These are phyloP conservation scores for Pogoniulus pusillus DNA, from an alignment of 2,797 vertebrate genomes.

Conservation along the genomic window DNA sequence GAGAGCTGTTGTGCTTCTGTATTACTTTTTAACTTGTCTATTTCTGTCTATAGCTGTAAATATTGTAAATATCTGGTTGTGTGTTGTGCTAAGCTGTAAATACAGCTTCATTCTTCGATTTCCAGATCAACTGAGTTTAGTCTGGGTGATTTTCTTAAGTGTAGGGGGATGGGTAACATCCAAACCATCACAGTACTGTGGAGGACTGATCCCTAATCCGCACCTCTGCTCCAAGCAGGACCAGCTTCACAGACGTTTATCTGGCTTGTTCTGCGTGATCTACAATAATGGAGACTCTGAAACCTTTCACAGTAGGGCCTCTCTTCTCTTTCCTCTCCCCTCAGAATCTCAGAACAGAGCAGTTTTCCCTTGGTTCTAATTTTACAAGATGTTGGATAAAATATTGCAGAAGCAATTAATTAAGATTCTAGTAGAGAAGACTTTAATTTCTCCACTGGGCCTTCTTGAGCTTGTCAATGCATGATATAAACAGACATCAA, in stretches of 20 bases:
- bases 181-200: too few species aligned
- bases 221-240: not conserved
- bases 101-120: too few species aligned
- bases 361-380: not conserved
- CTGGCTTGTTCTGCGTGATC: not conserved
- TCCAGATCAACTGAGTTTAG: too few species aligned
- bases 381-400: not conserved
- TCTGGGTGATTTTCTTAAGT: too few species aligned
- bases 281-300: not conserved
- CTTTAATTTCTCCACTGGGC: not conserved
- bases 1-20: too few species aligned
- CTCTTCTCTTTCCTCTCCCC: too few species aligned
- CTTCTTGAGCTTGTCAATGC: not conserved
- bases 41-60: too few species aligned
- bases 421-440: not conserved
- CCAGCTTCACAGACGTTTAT: not conserved
- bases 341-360: not conserved
- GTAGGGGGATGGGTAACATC: too few species aligned
- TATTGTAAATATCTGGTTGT: too few species aligned
- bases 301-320: not conserved
- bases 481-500: slow-evolving; percentile 30
- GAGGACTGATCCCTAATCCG: not conserved
- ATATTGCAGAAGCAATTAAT: not conserved
- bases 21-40: too few species aligned
- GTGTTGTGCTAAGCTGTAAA: too few species aligned